These are phyloP conservation scores for Sceliomorpha sp. DNA, from an alignment of 2,888 invertebrate species.

Conservation along the genomic window DNA sequence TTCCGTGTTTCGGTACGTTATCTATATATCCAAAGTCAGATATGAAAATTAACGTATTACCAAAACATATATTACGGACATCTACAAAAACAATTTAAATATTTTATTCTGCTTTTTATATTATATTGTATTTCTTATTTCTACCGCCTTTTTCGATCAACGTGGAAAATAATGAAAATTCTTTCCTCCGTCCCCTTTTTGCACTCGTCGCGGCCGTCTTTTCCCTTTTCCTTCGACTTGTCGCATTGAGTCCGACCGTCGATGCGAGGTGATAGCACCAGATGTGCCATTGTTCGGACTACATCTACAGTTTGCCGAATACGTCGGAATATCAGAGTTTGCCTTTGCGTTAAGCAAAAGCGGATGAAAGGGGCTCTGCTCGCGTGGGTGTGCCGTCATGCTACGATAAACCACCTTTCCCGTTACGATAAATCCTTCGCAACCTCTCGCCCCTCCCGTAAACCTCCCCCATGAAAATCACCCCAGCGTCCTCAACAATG, in stretches of 20 bases:
- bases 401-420: slow-evolving; percentile 66
- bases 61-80: too few relatives aligned
- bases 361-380: slow-evolving; percentile 61
- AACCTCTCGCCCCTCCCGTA: slow-evolving; percentile 56
- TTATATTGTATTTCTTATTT: too few relatives aligned
- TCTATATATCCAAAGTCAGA: too few relatives aligned
- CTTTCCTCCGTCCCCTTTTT: too few relatives aligned
- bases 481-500: slow-evolving; percentile 64
- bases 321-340: slow-evolving; percentile 49
- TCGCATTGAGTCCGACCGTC: slow-evolving; percentile 54
- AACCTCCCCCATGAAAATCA: slow-evolving; percentile 60
- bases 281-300: slow-evolving; percentile 54
- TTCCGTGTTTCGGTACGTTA: too few relatives aligned
- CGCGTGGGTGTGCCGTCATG: slow-evolving; percentile 72
- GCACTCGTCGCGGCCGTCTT: slow-evolving; percentile 42
- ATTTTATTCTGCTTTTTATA: too few relatives aligned
- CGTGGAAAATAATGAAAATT: too few relatives aligned
- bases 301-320: slow-evolving; percentile 43
- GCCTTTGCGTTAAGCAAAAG: slow-evolving; percentile 51
- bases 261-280: slow-evolving; percentile 56
- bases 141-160: too few relatives aligned
- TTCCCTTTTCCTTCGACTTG: slow-evolving; percentile 52
- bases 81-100: too few relatives aligned
- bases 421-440: slow-evolving; percentile 62
- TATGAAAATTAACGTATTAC: too few relatives aligned